Evolutionary conservation across 2,797 vertebrate species (phyloP).

Genomic region (Aldrovandia affinis): DNA sequence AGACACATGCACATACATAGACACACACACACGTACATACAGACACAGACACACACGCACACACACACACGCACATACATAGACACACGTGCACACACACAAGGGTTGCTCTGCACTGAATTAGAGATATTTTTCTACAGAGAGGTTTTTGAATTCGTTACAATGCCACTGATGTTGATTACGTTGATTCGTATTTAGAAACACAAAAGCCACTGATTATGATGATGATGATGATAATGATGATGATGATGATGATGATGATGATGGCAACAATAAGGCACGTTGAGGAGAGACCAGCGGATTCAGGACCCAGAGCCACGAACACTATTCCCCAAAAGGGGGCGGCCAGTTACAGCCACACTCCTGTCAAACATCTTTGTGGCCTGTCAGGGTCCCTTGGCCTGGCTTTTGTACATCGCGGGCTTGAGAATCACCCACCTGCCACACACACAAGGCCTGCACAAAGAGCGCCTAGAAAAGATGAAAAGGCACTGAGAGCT

Average conservation of each 20-base stretch:
- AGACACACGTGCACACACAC: background rate
- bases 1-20: background rate
- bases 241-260: constrained; percentile 15
- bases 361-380: constrained; percentile 1
- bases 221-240: constrained; percentile 35
- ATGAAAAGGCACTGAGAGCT: background rate
- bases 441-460: background rate
- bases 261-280: background rate
- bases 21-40: background rate
- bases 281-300: background rate
- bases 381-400: background rate
- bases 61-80: background rate
- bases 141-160: constrained; percentile 42
- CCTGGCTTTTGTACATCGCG: background rate
- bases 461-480: background rate
- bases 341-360: background rate
- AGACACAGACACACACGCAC: background rate
- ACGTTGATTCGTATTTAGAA: constrained; percentile 38
- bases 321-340: background rate
- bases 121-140: constrained; percentile 41
- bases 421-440: too few relatives aligned
- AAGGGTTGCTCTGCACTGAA: constrained; percentile 30
- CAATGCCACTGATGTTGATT: constrained; percentile 54
- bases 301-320: background rate
- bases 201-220: constrained; percentile 31